Conservation (phyloP, 92 coral and sea anemone species). For the Porites rus region DNA sequence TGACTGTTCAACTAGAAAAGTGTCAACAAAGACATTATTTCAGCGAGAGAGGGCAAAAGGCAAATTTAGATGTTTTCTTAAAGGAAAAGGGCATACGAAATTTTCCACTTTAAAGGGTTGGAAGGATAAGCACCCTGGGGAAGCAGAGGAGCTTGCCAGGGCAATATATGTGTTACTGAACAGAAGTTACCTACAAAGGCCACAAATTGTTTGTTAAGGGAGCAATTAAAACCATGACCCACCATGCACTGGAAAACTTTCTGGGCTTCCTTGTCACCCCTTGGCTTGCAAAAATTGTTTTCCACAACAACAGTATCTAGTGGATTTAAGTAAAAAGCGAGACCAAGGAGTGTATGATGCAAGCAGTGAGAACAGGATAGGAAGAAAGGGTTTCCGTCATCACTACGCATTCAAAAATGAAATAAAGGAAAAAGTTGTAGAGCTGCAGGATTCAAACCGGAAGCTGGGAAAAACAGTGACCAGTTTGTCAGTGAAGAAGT, state of each 20-base stretch:
- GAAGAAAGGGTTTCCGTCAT: neutral
- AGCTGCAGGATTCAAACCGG: neutral
- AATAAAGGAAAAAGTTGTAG: constrained; percentile 4
- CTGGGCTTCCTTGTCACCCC: constrained; percentile 5
- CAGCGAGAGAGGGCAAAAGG: constrained; percentile 6
- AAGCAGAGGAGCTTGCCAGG: neutral
- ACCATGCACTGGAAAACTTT: constrained; percentile 29
- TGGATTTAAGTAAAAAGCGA: constrained; percentile 18
- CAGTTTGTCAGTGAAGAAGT: neutral
- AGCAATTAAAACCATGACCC: constrained; percentile 36
- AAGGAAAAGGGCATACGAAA: neutral
- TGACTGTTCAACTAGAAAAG: neutral
- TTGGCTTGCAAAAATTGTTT: constrained; percentile 8
- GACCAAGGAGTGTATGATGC: neutral
- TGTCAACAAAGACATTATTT: constrained; percentile 6
- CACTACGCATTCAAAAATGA: neutral
- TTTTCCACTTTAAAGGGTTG: neutral
- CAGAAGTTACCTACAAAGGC: constrained; percentile 9
- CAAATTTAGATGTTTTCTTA: neutral
- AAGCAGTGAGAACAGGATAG: constrained; percentile 4
- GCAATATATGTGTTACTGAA: constrained; percentile 4
- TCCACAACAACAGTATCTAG: constrained; percentile 2
- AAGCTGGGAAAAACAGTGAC: constrained; percentile 3
- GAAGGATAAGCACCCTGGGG: constrained; percentile 12
- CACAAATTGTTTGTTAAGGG: constrained; percentile 14